A percentile compares a stretch with the other conserved stretches of the same genome.
Conservation (phyloP, 1,140 invertebrate species). For the Hylyphantes graminicola region DNA sequence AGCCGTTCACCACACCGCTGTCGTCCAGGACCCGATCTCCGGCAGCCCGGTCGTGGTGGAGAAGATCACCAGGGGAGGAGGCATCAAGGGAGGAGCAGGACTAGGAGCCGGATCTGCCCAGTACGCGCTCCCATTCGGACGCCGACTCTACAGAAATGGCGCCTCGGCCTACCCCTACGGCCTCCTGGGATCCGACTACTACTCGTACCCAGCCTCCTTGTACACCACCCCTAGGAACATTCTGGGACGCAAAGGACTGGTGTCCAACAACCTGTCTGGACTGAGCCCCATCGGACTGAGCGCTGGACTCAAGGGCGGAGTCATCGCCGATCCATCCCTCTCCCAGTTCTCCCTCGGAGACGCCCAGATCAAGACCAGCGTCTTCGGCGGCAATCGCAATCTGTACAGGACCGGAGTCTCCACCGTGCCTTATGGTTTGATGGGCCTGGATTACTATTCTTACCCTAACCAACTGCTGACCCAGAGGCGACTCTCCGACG, state of each 20-base stretch:
- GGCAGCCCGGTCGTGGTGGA: slow-evolving; percentile 17
- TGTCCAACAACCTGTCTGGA: slow-evolving; percentile 23
- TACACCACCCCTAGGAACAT: slow-evolving; percentile 1
- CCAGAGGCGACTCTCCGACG: slow-evolving; percentile 10
- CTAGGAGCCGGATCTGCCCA: no score
- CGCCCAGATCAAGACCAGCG: slow-evolving; percentile 25
- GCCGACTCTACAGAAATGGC: slow-evolving; percentile 24
- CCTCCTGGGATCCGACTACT: slow-evolving; percentile 34
- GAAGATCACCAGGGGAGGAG: slow-evolving; percentile 3
- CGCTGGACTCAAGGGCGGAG: slow-evolving; percentile 13
- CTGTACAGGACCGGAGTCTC: slow-evolving; percentile 43
- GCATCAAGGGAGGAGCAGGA: slow-evolving; percentile 21
- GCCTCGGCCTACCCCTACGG: slow-evolving; percentile 38
- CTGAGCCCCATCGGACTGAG: slow-evolving; percentile 20
- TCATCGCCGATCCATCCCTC: slow-evolving; percentile 4
- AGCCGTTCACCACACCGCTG: slow-evolving; percentile 39
- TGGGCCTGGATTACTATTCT: slow-evolving; percentile 50
- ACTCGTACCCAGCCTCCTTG: slow-evolving; percentile 33
- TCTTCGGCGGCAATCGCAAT: slow-evolving; percentile 22
- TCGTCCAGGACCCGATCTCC: slow-evolving; percentile 38
- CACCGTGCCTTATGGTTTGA: slow-evolving; percentile 26
- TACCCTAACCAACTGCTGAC: slow-evolving; percentile 31
- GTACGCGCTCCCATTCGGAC: no score
- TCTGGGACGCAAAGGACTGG: slow-evolving; percentile 11
- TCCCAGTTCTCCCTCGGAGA: slow-evolving; percentile 36